Conservation (phyloP, 1,140 invertebrate genomes). For the Papilio helenus region DNA sequence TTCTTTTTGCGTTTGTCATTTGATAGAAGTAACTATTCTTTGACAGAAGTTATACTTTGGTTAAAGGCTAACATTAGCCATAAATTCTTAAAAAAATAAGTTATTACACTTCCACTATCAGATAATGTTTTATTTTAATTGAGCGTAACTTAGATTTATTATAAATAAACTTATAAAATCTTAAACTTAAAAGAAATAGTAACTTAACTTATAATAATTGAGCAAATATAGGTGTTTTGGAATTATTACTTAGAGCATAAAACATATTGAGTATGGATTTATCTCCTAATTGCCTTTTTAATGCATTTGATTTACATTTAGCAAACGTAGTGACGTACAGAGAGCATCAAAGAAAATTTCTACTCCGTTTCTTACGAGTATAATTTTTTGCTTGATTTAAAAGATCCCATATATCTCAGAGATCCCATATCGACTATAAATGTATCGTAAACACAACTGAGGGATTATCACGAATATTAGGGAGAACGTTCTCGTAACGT, state of each 20-base stretch:
- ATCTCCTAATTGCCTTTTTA: too few species aligned
- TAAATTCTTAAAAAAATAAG: background rate
- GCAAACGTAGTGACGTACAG: too few species aligned
- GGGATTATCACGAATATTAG: too few species aligned
- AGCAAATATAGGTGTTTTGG: conserved; percentile 72
- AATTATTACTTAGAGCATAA: conserved; percentile 38
- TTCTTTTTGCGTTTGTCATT: too few species aligned
- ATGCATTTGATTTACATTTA: too few species aligned
- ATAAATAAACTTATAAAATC: conserved; percentile 11
- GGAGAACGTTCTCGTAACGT: too few species aligned
- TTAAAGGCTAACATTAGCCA: background rate
- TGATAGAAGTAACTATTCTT: background rate
- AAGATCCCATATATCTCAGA: too few species aligned
- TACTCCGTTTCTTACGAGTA: too few species aligned
- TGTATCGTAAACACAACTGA: too few species aligned
- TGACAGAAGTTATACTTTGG: background rate
- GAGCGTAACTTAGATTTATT: background rate
- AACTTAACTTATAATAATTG: conserved; percentile 51
- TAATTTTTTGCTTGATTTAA: too few species aligned
- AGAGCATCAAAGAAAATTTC: too few species aligned
- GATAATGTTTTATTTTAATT: conserved; percentile 28
- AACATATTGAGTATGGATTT: background rate
- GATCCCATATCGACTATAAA: too few species aligned
- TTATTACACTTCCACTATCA: background rate
- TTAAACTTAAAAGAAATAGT: background rate